Percentiles rank a stretch among this genome's conserved stretches.
phyloP scores from a whole-genome alignment of 2,888 invertebrate species.

The Orthosia cruda region DNA sequence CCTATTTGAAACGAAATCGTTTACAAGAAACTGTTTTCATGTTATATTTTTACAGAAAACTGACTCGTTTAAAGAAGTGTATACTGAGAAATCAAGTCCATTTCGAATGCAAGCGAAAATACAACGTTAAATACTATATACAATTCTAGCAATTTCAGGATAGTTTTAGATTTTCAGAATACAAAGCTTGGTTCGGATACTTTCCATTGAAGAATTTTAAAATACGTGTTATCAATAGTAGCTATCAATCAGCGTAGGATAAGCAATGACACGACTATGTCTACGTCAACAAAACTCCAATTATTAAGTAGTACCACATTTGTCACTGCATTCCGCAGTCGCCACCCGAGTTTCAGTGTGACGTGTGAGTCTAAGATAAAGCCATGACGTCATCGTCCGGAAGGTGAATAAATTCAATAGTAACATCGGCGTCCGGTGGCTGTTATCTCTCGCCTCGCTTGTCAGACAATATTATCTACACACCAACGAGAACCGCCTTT shows the following conservation, averaged over 20 bases:
- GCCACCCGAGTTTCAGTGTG: constrained; percentile 54
- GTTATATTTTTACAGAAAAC: constrained; percentile 47
- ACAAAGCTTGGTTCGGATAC: not conserved
- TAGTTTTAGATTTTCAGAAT: not conserved
- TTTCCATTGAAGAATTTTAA: not conserved
- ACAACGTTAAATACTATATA: not conserved
- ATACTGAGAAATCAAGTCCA: constrained; percentile 33
- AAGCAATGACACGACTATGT: constrained; percentile 13
- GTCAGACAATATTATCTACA: constrained; percentile 64
- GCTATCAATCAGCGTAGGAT: constrained; percentile 15
- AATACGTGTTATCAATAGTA: not conserved
- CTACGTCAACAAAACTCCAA: constrained; percentile 22
- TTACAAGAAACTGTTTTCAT: constrained; percentile 32
- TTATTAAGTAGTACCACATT: constrained; percentile 24
- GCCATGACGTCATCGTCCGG: constrained; percentile 60
- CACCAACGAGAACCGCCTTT: constrained; percentile 50
- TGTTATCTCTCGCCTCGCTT: constrained; percentile 65
- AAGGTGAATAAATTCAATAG: constrained; percentile 65
- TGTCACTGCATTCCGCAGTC: constrained; percentile 54
- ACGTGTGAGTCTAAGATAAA: constrained; percentile 63
- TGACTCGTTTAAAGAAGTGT: not conserved
- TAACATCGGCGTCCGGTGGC: constrained; percentile 52
- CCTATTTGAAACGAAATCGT: constrained; percentile 46
- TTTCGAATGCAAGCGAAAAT: not conserved
- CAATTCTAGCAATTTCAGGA: not conserved